phyloP scores from a whole-genome alignment of 2,797 vertebrate genomes.

The Odontamblyopus lacepedii region DNA sequence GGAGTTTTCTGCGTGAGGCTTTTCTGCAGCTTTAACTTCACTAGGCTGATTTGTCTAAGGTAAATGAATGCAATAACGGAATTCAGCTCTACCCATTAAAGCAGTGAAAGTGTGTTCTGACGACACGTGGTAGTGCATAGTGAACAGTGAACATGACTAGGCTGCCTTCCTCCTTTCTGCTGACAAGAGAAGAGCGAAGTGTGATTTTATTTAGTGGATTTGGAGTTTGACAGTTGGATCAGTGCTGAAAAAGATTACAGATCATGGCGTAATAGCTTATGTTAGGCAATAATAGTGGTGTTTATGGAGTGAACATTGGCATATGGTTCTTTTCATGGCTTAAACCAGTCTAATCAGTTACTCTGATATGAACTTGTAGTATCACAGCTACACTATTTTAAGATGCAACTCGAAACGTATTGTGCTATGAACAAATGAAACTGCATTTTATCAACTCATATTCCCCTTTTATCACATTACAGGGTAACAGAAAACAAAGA shows the following conservation, averaged over 20 bases:
- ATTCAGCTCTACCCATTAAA: neutral
- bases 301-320: neutral
- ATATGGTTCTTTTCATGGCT: too few species aligned
- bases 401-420: too few species aligned
- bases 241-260: neutral
- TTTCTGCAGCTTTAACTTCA: neutral
- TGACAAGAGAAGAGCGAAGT: neutral
- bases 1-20: neutral
- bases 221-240: neutral
- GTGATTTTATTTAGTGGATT: neutral
- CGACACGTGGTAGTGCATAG: neutral
- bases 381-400: too few species aligned
- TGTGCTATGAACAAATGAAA: too few species aligned
- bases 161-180: neutral
- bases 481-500: too few species aligned
- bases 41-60: neutral
- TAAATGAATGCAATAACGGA: too few species aligned
- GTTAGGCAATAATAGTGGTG: neutral
- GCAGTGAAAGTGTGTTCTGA: neutral
- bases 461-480: too few species aligned
- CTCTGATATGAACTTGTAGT: too few species aligned
- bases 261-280: neutral
- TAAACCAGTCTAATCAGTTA: too few species aligned
- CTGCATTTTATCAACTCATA: too few species aligned
- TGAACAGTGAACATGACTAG: too few species aligned